Conservation (phyloP, 2,113 vertebrate species). For the Eudorcas thomsonii region DNA sequence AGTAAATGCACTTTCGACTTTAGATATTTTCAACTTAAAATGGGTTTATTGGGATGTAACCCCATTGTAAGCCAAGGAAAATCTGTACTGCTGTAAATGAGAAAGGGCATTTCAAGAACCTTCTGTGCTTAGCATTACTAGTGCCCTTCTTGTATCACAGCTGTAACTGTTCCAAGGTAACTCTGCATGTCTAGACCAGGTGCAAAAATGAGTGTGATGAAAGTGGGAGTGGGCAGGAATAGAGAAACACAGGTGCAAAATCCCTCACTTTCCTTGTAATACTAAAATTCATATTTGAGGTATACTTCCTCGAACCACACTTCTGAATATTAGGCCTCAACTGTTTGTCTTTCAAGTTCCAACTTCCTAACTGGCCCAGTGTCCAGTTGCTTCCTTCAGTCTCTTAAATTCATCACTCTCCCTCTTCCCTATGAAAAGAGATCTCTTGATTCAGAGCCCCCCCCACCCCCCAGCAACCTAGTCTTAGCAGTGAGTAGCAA, state of each 20-base stretch:
- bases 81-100: background rate
- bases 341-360: background rate
- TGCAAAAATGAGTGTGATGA: background rate
- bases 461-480: background rate
- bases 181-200: background rate
- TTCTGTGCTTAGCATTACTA: slow-evolving; percentile 2
- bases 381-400: background rate
- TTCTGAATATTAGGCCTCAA: background rate
- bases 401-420: background rate
- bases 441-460: background rate
- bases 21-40: background rate
- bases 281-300: background rate
- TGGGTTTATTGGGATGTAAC: background rate
- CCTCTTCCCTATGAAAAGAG: background rate
- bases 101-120: background rate
- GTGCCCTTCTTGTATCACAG: background rate
- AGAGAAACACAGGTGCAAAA: background rate
- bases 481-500: background rate
- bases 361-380: background rate
- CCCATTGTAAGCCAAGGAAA: background rate
- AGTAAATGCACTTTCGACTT: background rate
- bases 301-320: background rate
- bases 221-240: background rate
- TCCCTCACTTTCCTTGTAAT: slow-evolving; percentile 22
- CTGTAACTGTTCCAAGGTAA: background rate